Conservation (phyloP, 2,888 invertebrate species). For the Scaptomyza flava region DNA sequence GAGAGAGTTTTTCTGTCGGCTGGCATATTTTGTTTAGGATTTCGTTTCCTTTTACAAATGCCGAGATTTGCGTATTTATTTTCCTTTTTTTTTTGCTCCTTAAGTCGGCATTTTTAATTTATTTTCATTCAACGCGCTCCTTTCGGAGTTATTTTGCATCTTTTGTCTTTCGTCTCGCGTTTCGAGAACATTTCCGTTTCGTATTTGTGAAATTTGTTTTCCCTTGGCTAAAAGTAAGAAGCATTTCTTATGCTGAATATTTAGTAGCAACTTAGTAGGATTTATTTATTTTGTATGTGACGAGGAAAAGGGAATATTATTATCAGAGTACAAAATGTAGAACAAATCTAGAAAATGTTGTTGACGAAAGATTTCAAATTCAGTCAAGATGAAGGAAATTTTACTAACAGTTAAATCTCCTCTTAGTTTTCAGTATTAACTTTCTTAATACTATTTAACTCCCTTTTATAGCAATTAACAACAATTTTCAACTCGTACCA, state of each 20-base stretch:
- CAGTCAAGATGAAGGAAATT: neutral
- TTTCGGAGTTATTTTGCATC: slow-evolving; percentile 25
- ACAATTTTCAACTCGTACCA: slow-evolving; percentile 23
- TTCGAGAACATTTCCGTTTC: slow-evolving; percentile 68
- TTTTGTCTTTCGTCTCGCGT: slow-evolving; percentile 21
- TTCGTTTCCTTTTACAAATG: slow-evolving; percentile 71
- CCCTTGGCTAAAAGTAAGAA: slow-evolving; percentile 7
- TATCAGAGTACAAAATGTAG: neutral
- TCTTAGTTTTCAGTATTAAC: too few relatives aligned
- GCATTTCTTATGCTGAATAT: slow-evolving; percentile 50
- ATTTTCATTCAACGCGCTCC: slow-evolving; percentile 53
- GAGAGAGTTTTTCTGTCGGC: slow-evolving; percentile 41
- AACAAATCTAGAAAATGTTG: too few relatives aligned
- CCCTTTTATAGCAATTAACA: slow-evolving; percentile 37
- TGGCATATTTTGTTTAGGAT: slow-evolving; percentile 74
- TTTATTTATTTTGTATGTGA: slow-evolving; percentile 19
- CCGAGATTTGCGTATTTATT: slow-evolving; percentile 64
- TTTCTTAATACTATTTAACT: too few relatives aligned
- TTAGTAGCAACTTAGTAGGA: slow-evolving; percentile 10
- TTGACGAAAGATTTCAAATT: too few relatives aligned
- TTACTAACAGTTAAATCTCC: too few relatives aligned
- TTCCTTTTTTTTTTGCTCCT: slow-evolving; percentile 44
- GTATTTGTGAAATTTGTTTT: slow-evolving; percentile 70
- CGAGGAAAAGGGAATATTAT: neutral
- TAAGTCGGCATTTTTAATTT: slow-evolving; percentile 75